These are phyloP conservation scores for Laticauda colubrina DNA, from an alignment of 2,113 vertebrate species.

Conservation along the genomic window DNA sequence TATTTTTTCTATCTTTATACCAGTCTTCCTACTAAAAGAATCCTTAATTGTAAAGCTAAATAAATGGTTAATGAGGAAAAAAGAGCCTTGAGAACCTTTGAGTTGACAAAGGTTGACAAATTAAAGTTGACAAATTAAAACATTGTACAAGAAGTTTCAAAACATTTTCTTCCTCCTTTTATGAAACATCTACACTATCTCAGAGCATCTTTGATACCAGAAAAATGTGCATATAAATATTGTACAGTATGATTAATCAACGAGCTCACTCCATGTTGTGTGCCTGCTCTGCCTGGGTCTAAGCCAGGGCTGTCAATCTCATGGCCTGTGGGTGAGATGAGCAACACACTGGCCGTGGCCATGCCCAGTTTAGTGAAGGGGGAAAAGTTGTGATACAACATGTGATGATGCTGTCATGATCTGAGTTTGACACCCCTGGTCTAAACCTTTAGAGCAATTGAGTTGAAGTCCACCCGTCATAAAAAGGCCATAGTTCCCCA, in stretches of 20 bases:
- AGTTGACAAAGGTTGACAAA: too few relatives aligned
- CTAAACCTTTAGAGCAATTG: background rate
- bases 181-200: background rate
- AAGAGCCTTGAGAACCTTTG: background rate
- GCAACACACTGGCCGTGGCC: too few relatives aligned
- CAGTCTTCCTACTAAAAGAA: background rate
- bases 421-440: background rate
- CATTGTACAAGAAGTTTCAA: background rate
- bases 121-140: background rate
- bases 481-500: background rate
- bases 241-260: background rate
- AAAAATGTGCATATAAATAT: background rate
- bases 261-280: background rate
- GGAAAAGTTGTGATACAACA: too few relatives aligned
- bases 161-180: background rate
- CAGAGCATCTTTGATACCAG: background rate
- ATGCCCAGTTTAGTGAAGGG: too few relatives aligned
- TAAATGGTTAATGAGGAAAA: background rate
- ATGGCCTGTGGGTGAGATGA: too few relatives aligned
- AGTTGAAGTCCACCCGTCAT: background rate
- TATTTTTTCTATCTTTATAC: background rate
- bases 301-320: background rate
- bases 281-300: background rate
- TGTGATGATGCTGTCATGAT: too few relatives aligned
- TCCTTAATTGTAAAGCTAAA: background rate